Percentiles rank a stretch among this genome's conserved stretches.
These are phyloP conservation scores for Calcarius lapponicus DNA, from an alignment of 2,797 vertebrate species.

Conservation along the genomic window DNA sequence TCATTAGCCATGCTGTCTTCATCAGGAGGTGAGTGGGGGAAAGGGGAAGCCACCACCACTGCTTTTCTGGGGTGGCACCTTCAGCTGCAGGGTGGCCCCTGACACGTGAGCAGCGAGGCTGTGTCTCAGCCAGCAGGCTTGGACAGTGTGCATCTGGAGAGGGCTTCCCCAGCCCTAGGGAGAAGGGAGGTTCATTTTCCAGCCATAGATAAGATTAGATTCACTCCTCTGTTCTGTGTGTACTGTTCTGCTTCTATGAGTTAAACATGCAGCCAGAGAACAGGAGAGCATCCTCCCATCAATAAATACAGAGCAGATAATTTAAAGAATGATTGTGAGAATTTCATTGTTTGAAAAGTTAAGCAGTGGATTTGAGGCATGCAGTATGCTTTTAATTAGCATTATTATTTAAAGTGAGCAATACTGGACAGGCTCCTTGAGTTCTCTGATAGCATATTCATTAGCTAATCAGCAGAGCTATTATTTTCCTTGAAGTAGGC, in stretches of 20 bases:
- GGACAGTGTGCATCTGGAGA: neutral
- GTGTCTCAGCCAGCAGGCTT: neutral
- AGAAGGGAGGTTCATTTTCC: neutral
- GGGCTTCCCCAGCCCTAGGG: accelerated
- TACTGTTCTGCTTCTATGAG: neutral
- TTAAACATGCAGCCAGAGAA: neutral
- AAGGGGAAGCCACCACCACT: neutral
- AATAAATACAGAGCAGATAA: neutral
- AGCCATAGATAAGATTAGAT: neutral
- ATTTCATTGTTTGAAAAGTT: neutral
- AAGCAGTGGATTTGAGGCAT: neutral
- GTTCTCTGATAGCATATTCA: slow-evolving; percentile 28
- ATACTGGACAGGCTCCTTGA: neutral
- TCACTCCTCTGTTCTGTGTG: neutral
- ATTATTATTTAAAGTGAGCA: slow-evolving; percentile 1
- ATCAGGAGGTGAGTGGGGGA: neutral
- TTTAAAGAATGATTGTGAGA: neutral
- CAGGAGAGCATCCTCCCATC: neutral
- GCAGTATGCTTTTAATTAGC: neutral
- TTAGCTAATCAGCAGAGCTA: slow-evolving; percentile 24
- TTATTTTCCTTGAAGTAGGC: slow-evolving; percentile 42
- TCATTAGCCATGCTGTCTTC: neutral
- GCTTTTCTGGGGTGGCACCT: neutral
- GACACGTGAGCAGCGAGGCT: accelerated
- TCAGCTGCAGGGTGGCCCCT: neutral